Conservation (phyloP, 2,113 vertebrate genomes). For the Nothoprocta pentlandii region DNA sequence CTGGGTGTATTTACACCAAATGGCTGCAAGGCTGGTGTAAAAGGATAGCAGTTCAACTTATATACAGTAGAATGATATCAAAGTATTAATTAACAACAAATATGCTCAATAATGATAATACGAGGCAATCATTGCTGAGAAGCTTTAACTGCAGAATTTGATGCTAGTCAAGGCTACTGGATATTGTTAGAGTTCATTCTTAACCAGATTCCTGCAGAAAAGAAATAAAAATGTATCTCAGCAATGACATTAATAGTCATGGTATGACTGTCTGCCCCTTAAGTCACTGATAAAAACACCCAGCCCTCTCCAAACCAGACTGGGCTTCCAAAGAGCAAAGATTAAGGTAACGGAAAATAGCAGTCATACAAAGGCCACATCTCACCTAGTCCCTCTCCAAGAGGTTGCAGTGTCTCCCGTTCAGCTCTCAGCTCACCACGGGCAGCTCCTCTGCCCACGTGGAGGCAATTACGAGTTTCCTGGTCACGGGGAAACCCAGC, state of each 20-base stretch:
- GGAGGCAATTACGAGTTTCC: neutral
- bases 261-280: neutral
- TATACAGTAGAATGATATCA: neutral
- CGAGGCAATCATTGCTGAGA: neutral
- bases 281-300: neutral
- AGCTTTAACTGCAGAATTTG: neutral
- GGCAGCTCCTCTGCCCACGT: slow-evolving; percentile 25
- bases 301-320: neutral
- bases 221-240: neutral
- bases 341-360: neutral
- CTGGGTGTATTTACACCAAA: slow-evolving; percentile 27
- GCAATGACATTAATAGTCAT: neutral
- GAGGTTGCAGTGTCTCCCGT: fast-evolving
- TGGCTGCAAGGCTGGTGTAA: neutral
- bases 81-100: slow-evolving; percentile 4
- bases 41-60: neutral
- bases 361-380: neutral
- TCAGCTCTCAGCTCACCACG: neutral
- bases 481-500: neutral
- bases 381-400: neutral
- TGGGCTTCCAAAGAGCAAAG: neutral
- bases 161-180: neutral
- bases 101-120: neutral
- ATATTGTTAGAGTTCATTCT: neutral
- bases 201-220: neutral